A percentile compares a stretch with the other conserved stretches of the same genome.
phyloP scores from a whole-genome alignment of 1,140 invertebrate genomes.

The Archegozetes longisetosus region DNA sequence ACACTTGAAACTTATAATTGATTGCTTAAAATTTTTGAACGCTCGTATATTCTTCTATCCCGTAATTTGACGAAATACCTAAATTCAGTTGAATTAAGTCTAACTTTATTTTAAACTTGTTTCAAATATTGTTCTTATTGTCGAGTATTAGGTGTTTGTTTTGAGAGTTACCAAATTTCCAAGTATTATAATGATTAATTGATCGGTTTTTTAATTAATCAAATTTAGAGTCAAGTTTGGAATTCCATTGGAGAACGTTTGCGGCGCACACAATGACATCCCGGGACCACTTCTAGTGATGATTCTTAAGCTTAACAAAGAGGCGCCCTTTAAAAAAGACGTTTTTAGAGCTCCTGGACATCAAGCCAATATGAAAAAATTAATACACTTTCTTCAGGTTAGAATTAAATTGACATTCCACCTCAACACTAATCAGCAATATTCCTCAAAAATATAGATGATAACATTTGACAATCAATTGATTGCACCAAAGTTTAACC shows the following conservation, averaged over 20 bases:
- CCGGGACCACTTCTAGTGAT: conserved; percentile 73
- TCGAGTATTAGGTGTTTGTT: neutral
- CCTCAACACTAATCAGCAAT: no score
- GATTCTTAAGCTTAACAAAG: conserved; percentile 83
- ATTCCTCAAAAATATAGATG: no score
- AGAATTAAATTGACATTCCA: no score
- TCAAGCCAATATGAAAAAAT: conserved; percentile 85
- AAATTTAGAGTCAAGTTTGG: conserved; percentile 64
- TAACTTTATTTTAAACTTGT: neutral
- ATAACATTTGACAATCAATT: no score
- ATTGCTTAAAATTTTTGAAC: no score
- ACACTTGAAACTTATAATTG: no score
- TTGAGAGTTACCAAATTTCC: neutral
- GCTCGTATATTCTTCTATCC: neutral
- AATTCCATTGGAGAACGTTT: conserved; percentile 68
- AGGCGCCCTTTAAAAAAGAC: conserved; percentile 77
- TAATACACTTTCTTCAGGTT: conserved; percentile 74
- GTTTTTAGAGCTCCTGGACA: conserved; percentile 86
- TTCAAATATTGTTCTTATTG: neutral
- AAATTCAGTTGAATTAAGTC: neutral
- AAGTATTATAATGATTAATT: neutral
- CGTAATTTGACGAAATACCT: neutral
- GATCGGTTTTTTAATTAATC: neutral
- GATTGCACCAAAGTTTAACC: no score
- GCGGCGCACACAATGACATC: conserved; percentile 62